Evolutionary conservation across 2,888 invertebrate species (phyloP), one percentile per base, ranked within the genome.

Genomic region (Bruchidius siliquastri): DNA sequence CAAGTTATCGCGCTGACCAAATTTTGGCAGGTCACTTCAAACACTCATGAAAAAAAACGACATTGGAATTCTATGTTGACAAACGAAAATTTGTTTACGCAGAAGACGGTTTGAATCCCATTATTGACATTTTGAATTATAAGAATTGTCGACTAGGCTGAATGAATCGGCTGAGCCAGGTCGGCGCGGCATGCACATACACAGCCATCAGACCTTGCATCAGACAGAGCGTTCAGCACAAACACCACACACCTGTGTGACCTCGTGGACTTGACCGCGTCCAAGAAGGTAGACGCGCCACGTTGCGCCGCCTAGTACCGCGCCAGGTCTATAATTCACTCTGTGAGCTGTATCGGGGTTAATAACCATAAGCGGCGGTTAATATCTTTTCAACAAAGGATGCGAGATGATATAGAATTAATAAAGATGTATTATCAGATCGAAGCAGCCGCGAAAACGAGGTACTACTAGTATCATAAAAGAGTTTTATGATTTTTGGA

Each of bases 161-260:
- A 8, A 49, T 49, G 6, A 49, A 49, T 49, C 18, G 49, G 13
- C 49, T 49, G 18, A 49, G 49, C 18, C 49, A 49, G 49, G 49
- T 49, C 49, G 49, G 49, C 49, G 49, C 49, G 49, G 49, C 49
- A 49, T 49, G 13, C 49, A 49, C 49, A 49, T 49, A 49, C 30
- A 30, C 49, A 49, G 49, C 18, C 49, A 49, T 49, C 49, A 49
- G 49, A 49, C 49, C 49, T 49, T 49, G 49, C 49, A 49, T 49
- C 49, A 49, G 49, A 49, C 49, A 49, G 6, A 49, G 49, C 49
- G 49, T 49, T 49, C 49, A 49, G 26, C 26, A 8, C 26, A 49
- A 49, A 30, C 70, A 70, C 66, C 70, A 76, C 77, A 82, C 82
- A 82, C 81, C 82, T 82, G 82, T 80, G 81, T 80, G 82, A 82